These are phyloP conservation scores for Campoletis raptor DNA, from an alignment of 2,888 invertebrate species.

Conservation along the genomic window DNA sequence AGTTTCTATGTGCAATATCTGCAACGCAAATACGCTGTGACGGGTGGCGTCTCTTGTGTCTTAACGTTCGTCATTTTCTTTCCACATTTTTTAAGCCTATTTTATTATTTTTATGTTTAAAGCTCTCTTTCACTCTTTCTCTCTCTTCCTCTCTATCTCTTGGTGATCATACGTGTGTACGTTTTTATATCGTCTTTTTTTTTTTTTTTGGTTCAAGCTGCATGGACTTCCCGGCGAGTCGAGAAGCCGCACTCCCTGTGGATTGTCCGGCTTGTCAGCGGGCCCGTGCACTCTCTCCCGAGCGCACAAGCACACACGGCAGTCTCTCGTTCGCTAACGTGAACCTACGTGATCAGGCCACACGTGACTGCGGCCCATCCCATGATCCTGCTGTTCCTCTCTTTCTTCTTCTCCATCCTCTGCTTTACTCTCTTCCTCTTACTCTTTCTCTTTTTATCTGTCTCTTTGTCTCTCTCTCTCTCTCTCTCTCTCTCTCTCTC, in stretches of 20 bases:
- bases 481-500: neutral
- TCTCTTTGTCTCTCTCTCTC: constrained; percentile 3
- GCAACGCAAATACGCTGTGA: constrained; percentile 80
- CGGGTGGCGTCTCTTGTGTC: constrained; percentile 76
- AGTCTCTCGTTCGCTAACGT: constrained; percentile 74
- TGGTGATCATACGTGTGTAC: constrained; percentile 1
- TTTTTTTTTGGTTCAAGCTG: constrained; percentile 31
- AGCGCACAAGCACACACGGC: constrained; percentile 60
- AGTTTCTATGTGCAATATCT: constrained; percentile 26
- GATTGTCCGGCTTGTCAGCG: constrained; percentile 79
- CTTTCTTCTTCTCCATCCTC: neutral
- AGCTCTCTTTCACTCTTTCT: constrained; percentile 10
- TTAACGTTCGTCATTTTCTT: constrained; percentile 58
- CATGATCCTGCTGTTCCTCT: constrained; percentile 65
- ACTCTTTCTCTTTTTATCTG: too few relatives aligned
- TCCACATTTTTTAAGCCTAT: constrained; percentile 32
- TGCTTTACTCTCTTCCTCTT: constrained; percentile 56
- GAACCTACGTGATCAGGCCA: constrained; percentile 78
- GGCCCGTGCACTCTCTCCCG: constrained; percentile 70
- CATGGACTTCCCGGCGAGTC: constrained; percentile 53
- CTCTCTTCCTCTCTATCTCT: neutral
- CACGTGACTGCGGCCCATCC: constrained; percentile 83
- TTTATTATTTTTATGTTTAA: constrained; percentile 33
- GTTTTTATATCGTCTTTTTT: constrained; percentile 22
- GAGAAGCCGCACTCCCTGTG: constrained; percentile 67